phyloP scores from a whole-genome alignment of 2,888 invertebrate species.

The Noctuana brunneofusca region DNA sequence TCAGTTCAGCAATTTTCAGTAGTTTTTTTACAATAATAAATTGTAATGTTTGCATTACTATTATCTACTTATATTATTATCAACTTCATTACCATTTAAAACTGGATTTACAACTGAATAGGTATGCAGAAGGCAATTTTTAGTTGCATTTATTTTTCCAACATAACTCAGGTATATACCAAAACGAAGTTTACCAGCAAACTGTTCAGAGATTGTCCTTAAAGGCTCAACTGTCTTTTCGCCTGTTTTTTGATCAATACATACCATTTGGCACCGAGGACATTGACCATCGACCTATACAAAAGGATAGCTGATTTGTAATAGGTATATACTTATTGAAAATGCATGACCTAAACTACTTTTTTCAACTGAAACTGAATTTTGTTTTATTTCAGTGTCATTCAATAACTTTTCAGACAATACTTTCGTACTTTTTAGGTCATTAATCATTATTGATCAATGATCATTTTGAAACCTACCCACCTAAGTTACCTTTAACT shows the following conservation, averaged over 20 bases:
- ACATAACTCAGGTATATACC: conserved; percentile 88
- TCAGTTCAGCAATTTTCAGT: no score
- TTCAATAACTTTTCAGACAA: no score
- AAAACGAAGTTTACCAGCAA: conserved; percentile 89
- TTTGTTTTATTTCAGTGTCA: no score
- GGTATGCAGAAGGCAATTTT: conserved; percentile 42
- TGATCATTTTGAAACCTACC: no score
- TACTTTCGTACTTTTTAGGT: no score
- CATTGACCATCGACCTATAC: conserved; percentile 90
- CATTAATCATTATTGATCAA: no score
- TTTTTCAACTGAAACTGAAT: no score
- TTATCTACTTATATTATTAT: conserved; percentile 60
- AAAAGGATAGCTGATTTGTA: background rate
- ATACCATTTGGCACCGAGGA: conserved; percentile 97
- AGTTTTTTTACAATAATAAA: no score
- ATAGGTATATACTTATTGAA: background rate
- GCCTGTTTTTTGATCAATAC: conserved; percentile 94
- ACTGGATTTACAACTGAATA: conserved; percentile 49
- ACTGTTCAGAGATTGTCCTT: conserved; percentile 87
- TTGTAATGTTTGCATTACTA: no score
- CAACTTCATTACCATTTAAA: conserved; percentile 58
- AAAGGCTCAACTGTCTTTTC: conserved; percentile 90
- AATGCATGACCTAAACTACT: no score
- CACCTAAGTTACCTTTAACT: no score
- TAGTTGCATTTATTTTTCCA: conserved; percentile 59